Percentiles rank a stretch among this genome's conserved stretches.
Evolutionary conservation across 2,888 invertebrate species (phyloP).

Genomic region (Ligdia adustata): DNA sequence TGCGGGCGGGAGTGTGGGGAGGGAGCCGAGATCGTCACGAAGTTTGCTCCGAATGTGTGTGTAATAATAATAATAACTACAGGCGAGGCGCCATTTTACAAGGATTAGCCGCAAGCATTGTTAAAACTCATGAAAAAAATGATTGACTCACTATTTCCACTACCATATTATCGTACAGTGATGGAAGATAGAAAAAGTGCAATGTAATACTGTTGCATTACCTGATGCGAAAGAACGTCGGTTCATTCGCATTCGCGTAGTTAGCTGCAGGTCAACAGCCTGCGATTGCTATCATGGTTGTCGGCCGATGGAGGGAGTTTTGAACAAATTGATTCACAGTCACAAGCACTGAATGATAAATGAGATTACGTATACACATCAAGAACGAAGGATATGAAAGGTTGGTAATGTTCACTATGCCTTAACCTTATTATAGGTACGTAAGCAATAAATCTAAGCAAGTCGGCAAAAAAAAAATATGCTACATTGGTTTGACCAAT

Average conservation of each 20-base stretch:
- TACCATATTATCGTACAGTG: conserved; percentile 30
- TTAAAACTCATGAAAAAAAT: conserved; percentile 59
- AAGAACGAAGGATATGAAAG: conserved; percentile 16
- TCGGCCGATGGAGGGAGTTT: conserved; percentile 62
- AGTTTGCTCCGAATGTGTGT: conserved; percentile 81
- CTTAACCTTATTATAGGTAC: no score
- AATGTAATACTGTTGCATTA: conserved; percentile 37
- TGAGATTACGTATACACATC: conserved; percentile 16
- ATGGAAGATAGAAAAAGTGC: conserved; percentile 34
- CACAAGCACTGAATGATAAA: conserved; percentile 21
- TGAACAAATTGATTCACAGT: conserved; percentile 46
- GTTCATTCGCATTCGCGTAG: conserved; percentile 60
- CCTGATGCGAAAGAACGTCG: conserved; percentile 50
- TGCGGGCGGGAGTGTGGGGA: conserved; percentile 31
- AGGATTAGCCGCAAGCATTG: conserved; percentile 79
- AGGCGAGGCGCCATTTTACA: conserved; percentile 82
- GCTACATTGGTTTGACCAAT: conserved; percentile 71
- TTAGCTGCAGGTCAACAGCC: conserved; percentile 75
- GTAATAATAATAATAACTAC: conserved; percentile 78
- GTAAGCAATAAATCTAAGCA: conserved; percentile 9
- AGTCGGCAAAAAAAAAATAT: conserved; percentile 4
- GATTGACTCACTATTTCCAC: conserved; percentile 40
- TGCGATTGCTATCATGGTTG: conserved; percentile 68
- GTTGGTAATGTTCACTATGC: conserved; percentile 11
- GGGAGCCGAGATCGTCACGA: conserved; percentile 80